Evolutionary conservation across 2,797 vertebrate species (phyloP).

Genomic region (Pseudomugil tenellus): DNA sequence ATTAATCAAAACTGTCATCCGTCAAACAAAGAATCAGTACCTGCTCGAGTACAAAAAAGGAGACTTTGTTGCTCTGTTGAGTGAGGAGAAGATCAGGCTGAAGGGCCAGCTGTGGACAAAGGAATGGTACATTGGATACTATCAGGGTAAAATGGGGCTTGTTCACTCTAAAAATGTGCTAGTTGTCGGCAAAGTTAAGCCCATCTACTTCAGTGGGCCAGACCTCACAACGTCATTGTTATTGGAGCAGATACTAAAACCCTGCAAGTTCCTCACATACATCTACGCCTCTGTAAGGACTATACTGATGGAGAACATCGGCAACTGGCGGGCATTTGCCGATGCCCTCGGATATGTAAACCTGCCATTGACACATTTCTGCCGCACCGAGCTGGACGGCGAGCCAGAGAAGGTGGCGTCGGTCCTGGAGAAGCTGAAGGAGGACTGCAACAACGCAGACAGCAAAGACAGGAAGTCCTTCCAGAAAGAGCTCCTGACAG

Average conservation of each 20-base stretch:
- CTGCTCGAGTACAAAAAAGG: conserved; percentile 96
- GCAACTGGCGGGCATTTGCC: conserved; percentile 92
- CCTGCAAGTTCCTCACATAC: conserved; percentile 97
- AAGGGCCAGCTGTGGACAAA: conserved; percentile 97
- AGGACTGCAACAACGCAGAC: conserved; percentile 92
- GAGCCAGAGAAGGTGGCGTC: conserved; percentile 94
- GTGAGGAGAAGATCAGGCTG: conserved; percentile 92
- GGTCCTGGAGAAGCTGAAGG: conserved; percentile 93
- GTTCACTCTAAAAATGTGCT: conserved; percentile 95
- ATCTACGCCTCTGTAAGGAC: conserved; percentile 96
- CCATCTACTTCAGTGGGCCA: conserved; percentile 86
- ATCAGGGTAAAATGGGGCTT: conserved; percentile 91
- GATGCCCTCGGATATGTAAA: conserved; percentile 91
- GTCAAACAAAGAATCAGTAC: conserved; percentile 94
- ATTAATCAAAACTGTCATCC: conserved; percentile 92
- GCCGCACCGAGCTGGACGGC: conserved; percentile 90
- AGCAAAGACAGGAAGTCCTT: conserved; percentile 94
- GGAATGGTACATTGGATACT: conserved; percentile 97
- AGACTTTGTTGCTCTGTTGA: conserved; percentile 90
- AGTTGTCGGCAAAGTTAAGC: conserved; percentile 88
- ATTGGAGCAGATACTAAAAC: conserved; percentile 92
- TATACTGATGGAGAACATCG: conserved; percentile 95
- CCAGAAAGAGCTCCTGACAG: conserved; percentile 95
- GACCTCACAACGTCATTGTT: conserved; percentile 89
- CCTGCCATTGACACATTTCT: conserved; percentile 90